phyloP scores from a whole-genome alignment of 1,140 invertebrate species.

The Yoshiicerus persimilis region DNA sequence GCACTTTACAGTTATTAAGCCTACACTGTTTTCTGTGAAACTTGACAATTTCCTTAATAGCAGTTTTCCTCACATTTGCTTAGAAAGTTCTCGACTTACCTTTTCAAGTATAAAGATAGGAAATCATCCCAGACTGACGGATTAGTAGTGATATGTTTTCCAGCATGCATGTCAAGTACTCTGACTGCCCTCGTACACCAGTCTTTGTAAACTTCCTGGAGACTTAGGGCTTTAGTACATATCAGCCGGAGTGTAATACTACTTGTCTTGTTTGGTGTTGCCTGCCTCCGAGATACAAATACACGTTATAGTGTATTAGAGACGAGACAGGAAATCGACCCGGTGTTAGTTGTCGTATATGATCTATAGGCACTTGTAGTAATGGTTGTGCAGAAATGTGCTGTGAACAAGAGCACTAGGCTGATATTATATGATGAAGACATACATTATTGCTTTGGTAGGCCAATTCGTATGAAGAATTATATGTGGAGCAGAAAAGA shows the following conservation, averaged over 20 bases:
- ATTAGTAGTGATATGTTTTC: conserved; percentile 9
- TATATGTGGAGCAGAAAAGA: neutral
- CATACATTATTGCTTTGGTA: neutral
- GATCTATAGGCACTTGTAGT: too few species aligned
- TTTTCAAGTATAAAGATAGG: neutral
- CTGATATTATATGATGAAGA: neutral
- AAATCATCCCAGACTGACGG: conserved; percentile 9
- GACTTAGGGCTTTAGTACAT: neutral
- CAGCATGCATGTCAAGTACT: conserved; percentile 13
- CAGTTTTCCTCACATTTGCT: neutral
- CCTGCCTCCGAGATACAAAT: too few species aligned
- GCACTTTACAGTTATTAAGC: neutral
- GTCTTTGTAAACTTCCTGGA: neutral
- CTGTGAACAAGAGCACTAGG: neutral
- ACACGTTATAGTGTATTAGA: too few species aligned
- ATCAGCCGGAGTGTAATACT: neutral
- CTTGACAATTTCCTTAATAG: neutral
- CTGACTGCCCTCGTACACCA: neutral
- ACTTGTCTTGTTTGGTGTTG: neutral
- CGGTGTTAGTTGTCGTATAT: too few species aligned
- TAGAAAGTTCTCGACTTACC: neutral
- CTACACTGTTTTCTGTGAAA: neutral
- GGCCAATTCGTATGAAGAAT: neutral
- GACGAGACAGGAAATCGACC: too few species aligned
- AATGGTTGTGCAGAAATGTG: too few species aligned